Evolutionary conservation across 2,888 invertebrate genomes (phyloP), one percentile per base, ranked within the genome.

Genomic region (Agrotis puta): DNA sequence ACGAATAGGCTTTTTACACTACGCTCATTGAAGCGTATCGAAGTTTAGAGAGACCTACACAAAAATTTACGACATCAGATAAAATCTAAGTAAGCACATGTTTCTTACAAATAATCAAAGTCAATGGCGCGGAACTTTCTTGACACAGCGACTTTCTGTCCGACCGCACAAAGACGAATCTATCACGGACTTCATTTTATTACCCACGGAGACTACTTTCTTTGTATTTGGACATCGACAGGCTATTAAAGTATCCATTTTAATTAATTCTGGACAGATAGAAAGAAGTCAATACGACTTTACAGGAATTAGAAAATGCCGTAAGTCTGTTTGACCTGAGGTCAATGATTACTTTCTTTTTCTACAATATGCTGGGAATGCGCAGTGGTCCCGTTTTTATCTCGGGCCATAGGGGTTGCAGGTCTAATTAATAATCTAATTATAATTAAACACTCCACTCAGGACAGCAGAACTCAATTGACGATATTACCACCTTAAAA

Each of bases 161-260:
- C 27, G 16, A 65, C 56, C 22, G 20, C 9, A 77, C 81, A 80
- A 77, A 77, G 76, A 53, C 51, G 39, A 58, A 77, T 77, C 51
- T 75, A 65, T 80, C 48, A 50, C 20, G 33, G 57, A 75, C 3
- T 65, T 45, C 57, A 76, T 65, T 79, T 79, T 76, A 76, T 62
- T 53, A 61, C 74, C 80, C 6, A 14, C 22, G 5, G 20, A 39
- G 45, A 74, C 45, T 16, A 33, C 43, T 74, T 27, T 50, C 54
- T 78, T 74, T 78, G 73, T 72, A 43, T 47, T 77, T 2, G 72
- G 57, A 47, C 24, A 57, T 57, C 24, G 18, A 70, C n/a, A 22
- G 58, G 22, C 43, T 33, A 20, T 54, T 67, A 56, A 18, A 16
- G 2, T 43, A 18, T 1, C 9, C 16, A 14, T 20, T 54, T 70